Conservation (phyloP, 2,113 vertebrate species). For the Pao palembangensis region DNA sequence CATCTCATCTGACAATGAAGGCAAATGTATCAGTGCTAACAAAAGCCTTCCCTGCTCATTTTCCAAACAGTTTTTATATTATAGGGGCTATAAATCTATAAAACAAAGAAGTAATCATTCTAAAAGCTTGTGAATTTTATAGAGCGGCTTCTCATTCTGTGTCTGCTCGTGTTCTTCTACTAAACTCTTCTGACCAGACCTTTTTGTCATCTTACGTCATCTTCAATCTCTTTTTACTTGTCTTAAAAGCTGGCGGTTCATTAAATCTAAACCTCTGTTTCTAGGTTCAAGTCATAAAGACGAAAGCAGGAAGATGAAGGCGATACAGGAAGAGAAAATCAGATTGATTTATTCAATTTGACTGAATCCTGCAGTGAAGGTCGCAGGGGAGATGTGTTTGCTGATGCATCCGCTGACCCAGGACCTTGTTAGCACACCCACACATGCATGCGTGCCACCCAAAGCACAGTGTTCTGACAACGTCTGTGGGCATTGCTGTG, state of each 20-base stretch:
- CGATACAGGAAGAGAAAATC: conserved; percentile 6
- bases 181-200: neutral
- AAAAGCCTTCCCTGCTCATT: no score
- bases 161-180: no score
- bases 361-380: conserved; percentile 50
- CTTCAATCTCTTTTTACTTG: neutral
- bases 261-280: conserved; percentile 17
- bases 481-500: conserved; percentile 48
- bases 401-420: conserved; percentile 46
- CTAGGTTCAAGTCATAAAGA: conserved; percentile 20
- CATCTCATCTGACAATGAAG: no score
- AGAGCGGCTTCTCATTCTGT: no score
- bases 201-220: neutral
- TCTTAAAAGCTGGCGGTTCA: conserved; percentile 15
- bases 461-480: neutral
- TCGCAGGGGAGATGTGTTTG: conserved; percentile 49
- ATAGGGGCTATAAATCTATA: no score
- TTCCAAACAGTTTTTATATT: no score
- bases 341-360: conserved; percentile 57
- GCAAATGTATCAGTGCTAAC: no score
- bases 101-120: no score
- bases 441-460: conserved; percentile 14
- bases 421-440: conserved; percentile 42
- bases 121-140: no score
- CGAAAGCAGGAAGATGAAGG: conserved; percentile 8